Base-by-base conservation (phyloP, 2,888 invertebrate genomes). In the Synanthedon formicaeformis region DNA sequence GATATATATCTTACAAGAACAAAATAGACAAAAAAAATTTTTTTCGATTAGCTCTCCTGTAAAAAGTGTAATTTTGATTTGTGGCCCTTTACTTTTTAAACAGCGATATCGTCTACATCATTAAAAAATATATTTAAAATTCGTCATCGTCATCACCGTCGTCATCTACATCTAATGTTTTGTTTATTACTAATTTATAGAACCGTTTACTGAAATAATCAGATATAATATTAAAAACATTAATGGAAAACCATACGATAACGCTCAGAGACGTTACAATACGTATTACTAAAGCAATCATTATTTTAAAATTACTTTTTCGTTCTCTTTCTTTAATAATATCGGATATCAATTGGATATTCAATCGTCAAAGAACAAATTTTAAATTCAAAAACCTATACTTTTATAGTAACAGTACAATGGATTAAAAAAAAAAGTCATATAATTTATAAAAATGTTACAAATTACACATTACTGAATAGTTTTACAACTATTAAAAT, bases 201-300 rank as follows among this genome's bases (percentile, higher is more conserved):
- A 94, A 94, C 75, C 93, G 91, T 48, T 88, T 89, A 58, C 90
- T 91, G 69, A 94, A 95, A 74, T 94, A 93, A 58, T 90, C 90
- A 59, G 93, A 91, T 63, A 94, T 93, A 81, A 93, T 84, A 60
- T 89, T 90, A 90, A 93, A 92, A 53, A 94, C 88, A 59, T 89
- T 90, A 40, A 90, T 66, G 52, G 91, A 91, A 74, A 94, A 94
- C 91, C 92, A 93, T 54, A 90, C 78, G 61, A 95, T 85, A n/a
- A 94, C 83, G 41, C 90, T 87, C 4, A 94, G 60, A 1, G 94
- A 89, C 61, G 93, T 86, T 55, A 92, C 71, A 12, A 92, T 88
- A 58, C 93, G 90, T 61, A 93, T 85, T 48, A 91, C 66, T 45
- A 91, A 67, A 0, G 89, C 90, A 59, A 94, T 74, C 93, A 93